These are phyloP conservation scores for Erythrolamprus reginae DNA, from an alignment of 2,113 vertebrate genomes.

Conservation along the genomic window DNA sequence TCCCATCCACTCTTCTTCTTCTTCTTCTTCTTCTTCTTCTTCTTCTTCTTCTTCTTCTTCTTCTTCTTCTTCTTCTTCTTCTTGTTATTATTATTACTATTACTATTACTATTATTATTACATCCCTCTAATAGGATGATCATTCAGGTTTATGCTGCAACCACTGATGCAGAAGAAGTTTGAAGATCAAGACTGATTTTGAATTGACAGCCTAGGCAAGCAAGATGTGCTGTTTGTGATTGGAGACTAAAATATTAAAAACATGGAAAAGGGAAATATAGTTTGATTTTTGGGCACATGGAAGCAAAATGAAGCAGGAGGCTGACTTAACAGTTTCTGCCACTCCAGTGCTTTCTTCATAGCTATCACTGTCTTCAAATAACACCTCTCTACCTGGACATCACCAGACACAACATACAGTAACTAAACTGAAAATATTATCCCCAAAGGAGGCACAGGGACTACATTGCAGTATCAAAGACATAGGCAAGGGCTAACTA, in stretches of 20 bases:
- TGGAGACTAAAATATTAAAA: neutral
- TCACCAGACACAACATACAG: neutral
- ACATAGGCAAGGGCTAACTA: neutral
- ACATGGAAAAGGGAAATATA: neutral
- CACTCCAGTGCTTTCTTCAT: neutral
- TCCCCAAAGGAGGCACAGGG: neutral
- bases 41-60: too few species aligned
- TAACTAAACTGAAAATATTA: neutral
- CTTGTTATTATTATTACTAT: too few species aligned
- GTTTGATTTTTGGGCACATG: neutral
- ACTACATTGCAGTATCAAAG: neutral
- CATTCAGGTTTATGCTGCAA: neutral
- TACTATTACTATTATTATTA: too few species aligned
- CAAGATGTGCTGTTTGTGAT: neutral
- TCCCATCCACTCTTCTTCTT: too few species aligned
- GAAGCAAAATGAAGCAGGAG: neutral
- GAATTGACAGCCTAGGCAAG: neutral
- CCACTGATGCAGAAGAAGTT: neutral
- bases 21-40: too few species aligned
- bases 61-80: too few species aligned
- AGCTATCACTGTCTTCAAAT: neutral
- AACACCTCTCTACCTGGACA: neutral
- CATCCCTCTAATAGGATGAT: too few species aligned
- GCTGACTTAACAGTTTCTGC: neutral
- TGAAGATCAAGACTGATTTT: neutral